phyloP scores from a whole-genome alignment of 2,888 invertebrate species.

The Rotaria macrura region DNA sequence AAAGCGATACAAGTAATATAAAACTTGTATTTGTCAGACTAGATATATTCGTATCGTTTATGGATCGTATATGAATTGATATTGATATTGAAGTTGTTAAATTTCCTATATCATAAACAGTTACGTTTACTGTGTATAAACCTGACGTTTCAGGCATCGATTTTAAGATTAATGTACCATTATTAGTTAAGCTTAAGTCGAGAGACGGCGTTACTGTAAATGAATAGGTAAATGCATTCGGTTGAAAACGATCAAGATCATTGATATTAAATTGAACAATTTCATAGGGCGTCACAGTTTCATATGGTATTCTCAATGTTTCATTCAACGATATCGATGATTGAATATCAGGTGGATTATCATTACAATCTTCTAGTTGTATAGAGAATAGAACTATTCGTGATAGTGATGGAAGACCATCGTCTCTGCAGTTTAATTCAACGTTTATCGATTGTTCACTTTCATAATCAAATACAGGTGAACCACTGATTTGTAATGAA shows the following conservation, averaged over 20 bases:
- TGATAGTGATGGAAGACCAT: background rate
- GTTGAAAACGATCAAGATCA: background rate
- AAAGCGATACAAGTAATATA: background rate
- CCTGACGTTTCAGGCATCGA: background rate
- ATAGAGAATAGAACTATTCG: background rate
- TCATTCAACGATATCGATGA: background rate
- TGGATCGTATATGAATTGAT: background rate
- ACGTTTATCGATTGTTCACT: background rate
- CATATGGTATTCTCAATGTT: background rate
- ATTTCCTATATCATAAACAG: background rate
- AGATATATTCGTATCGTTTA: background rate
- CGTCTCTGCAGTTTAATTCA: background rate
- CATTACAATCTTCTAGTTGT: background rate
- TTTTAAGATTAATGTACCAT: background rate
- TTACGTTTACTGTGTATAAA: background rate
- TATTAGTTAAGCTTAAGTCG: background rate
- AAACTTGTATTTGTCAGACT: background rate
- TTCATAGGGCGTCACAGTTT: background rate
- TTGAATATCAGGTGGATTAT: conserved; percentile 1
- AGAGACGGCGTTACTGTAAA: background rate
- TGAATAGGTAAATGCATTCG: background rate
- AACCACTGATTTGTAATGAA: conserved; percentile 17
- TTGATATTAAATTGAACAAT: background rate
- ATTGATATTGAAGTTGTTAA: background rate
- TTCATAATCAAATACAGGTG: background rate